Percentiles rank a stretch among this genome's conserved stretches.
Conservation (phyloP, 1,140 invertebrate genomes). For the Melipona quadrifasciata region DNA sequence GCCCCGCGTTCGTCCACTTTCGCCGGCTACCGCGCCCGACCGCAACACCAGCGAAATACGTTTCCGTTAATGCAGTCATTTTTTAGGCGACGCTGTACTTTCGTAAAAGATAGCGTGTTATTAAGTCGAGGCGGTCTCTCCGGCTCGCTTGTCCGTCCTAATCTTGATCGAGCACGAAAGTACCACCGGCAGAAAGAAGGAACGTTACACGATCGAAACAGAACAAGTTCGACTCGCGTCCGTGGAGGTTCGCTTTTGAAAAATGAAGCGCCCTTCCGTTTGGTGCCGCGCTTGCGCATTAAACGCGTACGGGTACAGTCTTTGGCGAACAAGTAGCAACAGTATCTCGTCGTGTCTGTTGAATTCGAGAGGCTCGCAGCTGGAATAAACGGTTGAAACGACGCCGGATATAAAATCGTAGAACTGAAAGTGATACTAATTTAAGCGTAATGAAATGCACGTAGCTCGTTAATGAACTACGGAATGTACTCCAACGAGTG, state of each 20-base stretch:
- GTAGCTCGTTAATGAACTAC: neutral
- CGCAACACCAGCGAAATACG: constrained; percentile 13
- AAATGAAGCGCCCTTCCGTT: constrained; percentile 45
- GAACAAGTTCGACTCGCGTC: constrained; percentile 36
- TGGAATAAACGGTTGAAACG: neutral
- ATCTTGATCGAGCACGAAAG: constrained; percentile 65
- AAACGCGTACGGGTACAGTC: constrained; percentile 15
- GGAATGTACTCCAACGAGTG: neutral
- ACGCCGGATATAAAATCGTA: neutral
- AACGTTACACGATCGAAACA: constrained; percentile 50
- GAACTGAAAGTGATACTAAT: neutral
- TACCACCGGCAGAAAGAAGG: constrained; percentile 31
- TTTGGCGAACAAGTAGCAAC: constrained; percentile 20
- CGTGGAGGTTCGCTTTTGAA: constrained; percentile 34
- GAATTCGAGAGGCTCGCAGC: neutral
- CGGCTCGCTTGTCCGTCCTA: constrained; percentile 49
- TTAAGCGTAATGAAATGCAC: constrained; percentile 9
- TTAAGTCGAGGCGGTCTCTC: constrained; percentile 52
- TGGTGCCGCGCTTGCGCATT: neutral
- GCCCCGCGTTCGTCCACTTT: constrained; percentile 11
- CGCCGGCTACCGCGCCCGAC: neutral
- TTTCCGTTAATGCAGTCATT: constrained; percentile 55
- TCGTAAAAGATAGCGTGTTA: constrained; percentile 34
- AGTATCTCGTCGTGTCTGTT: neutral
- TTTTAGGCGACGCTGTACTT: constrained; percentile 39